These are phyloP conservation scores for Copsychus sechellarum DNA, from an alignment of 2,113 vertebrate genomes.

Conservation along the genomic window DNA sequence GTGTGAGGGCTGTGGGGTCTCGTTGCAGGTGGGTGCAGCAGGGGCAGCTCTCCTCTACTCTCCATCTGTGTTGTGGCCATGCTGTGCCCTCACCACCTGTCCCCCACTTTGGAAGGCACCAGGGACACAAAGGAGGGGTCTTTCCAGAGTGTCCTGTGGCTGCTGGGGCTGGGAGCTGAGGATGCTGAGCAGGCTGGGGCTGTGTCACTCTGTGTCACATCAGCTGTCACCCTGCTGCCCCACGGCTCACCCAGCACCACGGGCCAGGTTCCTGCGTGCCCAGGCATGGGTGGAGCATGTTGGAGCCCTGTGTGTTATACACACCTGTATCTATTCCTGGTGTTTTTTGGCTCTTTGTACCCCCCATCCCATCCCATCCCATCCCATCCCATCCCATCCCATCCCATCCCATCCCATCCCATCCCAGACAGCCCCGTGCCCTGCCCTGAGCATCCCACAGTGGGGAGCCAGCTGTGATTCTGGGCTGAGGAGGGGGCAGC, in stretches of 20 bases:
- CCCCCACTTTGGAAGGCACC: neutral
- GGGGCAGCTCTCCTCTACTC: neutral
- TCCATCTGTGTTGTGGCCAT: neutral
- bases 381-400: neutral
- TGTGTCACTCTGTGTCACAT: neutral
- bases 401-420: neutral
- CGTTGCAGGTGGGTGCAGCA: fast-evolving
- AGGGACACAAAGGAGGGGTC: neutral
- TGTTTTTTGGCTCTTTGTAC: neutral
- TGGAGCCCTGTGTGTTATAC: neutral
- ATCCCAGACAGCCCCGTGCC: neutral
- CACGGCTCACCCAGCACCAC: neutral
- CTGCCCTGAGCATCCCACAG: neutral
- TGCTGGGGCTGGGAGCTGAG: neutral
- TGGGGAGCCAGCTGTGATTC: neutral
- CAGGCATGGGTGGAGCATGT: neutral
- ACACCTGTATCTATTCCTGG: neutral
- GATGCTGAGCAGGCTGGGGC: neutral
- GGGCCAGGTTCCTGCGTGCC: neutral
- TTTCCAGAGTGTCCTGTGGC: neutral
- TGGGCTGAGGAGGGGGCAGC: neutral
- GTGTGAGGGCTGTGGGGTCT: neutral
- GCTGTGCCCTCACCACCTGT: neutral
- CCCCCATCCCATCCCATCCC: neutral
- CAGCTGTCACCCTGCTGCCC: neutral